Base-by-base conservation (phyloP, 2,797 vertebrate genomes). In the Eulemur rubriventer region DNA sequence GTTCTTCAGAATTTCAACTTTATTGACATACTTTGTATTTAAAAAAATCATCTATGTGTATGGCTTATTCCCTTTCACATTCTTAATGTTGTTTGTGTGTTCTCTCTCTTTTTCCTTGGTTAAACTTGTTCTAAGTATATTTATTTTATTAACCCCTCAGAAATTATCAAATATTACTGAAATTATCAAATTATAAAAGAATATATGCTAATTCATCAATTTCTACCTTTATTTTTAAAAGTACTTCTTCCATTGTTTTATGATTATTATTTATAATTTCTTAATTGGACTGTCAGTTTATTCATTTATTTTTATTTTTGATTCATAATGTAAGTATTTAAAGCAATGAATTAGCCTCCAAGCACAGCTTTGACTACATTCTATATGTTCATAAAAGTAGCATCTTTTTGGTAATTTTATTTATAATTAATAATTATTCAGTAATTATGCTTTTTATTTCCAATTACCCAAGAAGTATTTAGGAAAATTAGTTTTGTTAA, bases 151-250 rank as follows among this genome's bases (percentile, higher is more conserved):
- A 89, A 89, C 52, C 94, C 30, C 26, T 41, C 20, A 87, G 7
- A 85, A 93, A 30, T 57, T 78, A 86, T 69, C 24, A 92, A 41
- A n/a, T 80, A 96, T 72, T 76, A 88, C 22, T 96, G 41, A 95
- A 89, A 76, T 91, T 55, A 76, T 81, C 76, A 94, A 90, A 67
- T 84, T 89, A 93, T 33, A 73, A 95, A 94, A 92, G n/a, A 96
- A 2, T 24, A 85, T 26, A 83, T 11, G 82, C 8, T 33, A 83
- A 72, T 85, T 83, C n/a, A 82, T 38, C 46, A 43, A 65, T 91
- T 82, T 85, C 35, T 95, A n/a, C 3, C 7, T 93, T 73, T 92
- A 80, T 43, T n/a, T 84, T 82, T 85, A 92, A 35, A 4, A 79
- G 50, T 70, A 41, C 13, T 48, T 95, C 13, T 48, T 95, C n/a